These are phyloP conservation scores for Triplophysa yarkandensis DNA, from an alignment of 2,797 vertebrate genomes.

Conservation along the genomic window DNA sequence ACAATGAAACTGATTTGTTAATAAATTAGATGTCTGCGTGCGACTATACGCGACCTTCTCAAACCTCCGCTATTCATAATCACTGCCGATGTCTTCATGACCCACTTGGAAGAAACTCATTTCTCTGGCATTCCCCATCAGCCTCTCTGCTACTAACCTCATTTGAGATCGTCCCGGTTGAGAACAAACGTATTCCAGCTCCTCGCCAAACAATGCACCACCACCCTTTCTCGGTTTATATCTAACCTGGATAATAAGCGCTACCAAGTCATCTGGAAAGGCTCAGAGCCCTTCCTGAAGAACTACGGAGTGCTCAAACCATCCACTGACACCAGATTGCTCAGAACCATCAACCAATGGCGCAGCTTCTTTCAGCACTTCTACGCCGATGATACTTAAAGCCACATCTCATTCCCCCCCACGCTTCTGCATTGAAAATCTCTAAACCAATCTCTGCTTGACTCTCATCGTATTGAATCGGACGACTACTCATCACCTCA, in stretches of 20 bases:
- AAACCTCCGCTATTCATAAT: slow-evolving; percentile 11
- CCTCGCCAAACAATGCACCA: slow-evolving; percentile 38
- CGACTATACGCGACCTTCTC: slow-evolving; percentile 11
- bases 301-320: slow-evolving; percentile 1
- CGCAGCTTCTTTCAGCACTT: slow-evolving; percentile 17
- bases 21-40: neutral
- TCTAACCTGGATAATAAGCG: slow-evolving; percentile 42
- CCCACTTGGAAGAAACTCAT: slow-evolving; percentile 40
- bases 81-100: slow-evolving; percentile 32
- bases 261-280: slow-evolving; percentile 46
- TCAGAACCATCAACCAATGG: slow-evolving; percentile 26
- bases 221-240: slow-evolving; percentile 32
- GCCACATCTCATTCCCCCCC: slow-evolving; percentile 11
- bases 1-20: slow-evolving; percentile 2
- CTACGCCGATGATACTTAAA: slow-evolving; percentile 21
- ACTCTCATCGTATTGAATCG: slow-evolving; percentile 15
- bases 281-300: slow-evolving; percentile 30
- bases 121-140: slow-evolving; percentile 32
- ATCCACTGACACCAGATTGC: slow-evolving; percentile 14
- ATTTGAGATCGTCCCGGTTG: slow-evolving; percentile 23
- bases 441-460: neutral
- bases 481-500: slow-evolving; percentile 17
- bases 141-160: slow-evolving; percentile 31
- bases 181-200: slow-evolving; percentile 24
- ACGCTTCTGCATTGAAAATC: neutral